Percentiles rank a stretch among this genome's conserved stretches.
phyloP scores from a whole-genome alignment of 2,797 vertebrate genomes.

The Anisognathus igniventris region DNA sequence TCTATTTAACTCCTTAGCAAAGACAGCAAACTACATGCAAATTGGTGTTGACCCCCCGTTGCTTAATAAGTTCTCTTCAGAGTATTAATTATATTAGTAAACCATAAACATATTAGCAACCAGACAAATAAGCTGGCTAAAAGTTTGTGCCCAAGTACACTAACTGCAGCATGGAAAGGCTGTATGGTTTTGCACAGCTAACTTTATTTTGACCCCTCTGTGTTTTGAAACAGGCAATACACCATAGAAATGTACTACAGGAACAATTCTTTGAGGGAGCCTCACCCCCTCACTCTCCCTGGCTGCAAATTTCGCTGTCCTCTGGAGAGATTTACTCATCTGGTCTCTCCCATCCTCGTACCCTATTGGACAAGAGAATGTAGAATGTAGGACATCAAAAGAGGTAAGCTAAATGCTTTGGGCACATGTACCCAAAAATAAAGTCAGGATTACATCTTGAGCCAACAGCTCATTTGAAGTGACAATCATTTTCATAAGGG shows the following conservation, averaged over 20 bases:
- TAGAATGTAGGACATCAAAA: neutral
- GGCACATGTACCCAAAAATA: neutral
- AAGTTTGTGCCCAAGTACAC: neutral
- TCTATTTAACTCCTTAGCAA: neutral
- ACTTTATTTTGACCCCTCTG: neutral
- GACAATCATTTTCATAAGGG: neutral
- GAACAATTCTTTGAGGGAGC: conserved; percentile 77
- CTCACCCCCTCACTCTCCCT: conserved; percentile 76
- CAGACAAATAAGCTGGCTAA: neutral
- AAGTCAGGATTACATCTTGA: neutral
- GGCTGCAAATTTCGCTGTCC: conserved; percentile 83
- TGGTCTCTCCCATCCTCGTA: conserved; percentile 76
- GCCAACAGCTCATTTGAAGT: neutral
- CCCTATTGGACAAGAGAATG: conserved; percentile 80
- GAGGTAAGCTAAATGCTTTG: conserved; percentile 7
- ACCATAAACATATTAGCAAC: neutral
- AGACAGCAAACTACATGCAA: neutral
- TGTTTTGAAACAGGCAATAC: conserved; percentile 74
- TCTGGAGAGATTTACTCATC: conserved; percentile 74
- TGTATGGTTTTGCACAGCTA: neutral
- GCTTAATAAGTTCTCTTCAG: neutral
- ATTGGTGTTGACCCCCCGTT: neutral
- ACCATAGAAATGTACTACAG: conserved; percentile 84
- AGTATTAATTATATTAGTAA: neutral
- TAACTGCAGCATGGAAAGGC: neutral